phyloP scores from a whole-genome alignment of 2,113 vertebrate genomes.

The Pan paniscus region DNA sequence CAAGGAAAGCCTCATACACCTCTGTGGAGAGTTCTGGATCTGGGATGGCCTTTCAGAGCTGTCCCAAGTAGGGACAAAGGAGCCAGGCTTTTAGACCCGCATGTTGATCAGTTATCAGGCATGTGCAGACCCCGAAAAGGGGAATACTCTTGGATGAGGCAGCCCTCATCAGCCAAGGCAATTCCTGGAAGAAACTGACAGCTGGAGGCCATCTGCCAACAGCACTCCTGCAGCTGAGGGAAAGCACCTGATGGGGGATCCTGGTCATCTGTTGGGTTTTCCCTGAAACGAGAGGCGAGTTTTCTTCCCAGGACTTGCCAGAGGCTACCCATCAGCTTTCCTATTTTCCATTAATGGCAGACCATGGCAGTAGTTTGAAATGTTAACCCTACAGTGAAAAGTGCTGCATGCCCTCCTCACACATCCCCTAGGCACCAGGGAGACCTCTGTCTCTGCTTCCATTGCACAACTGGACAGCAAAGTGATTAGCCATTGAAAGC shows the following conservation, averaged over 20 bases:
- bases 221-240: neutral
- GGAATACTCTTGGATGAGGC: neutral
- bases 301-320: neutral
- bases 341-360: neutral
- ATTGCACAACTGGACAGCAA: neutral
- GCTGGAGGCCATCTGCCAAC: neutral
- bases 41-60: neutral
- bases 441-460: neutral
- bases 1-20: neutral
- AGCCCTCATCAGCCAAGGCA: neutral
- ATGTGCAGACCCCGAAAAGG: neutral
- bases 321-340: neutral
- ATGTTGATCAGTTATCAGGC: neutral
- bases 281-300: neutral
- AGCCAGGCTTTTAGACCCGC: neutral
- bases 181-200: neutral
- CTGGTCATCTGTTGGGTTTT: neutral
- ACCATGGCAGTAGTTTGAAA: neutral
- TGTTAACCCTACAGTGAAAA: neutral
- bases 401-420: neutral
- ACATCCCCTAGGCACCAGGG: neutral
- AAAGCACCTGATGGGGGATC: neutral
- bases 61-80: neutral
- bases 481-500: neutral
- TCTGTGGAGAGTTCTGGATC: neutral